Evolutionary conservation across 2,888 invertebrate species (phyloP), one percentile per base, ranked within the genome.

Genomic region (Anoplius nigerrimus): DNA sequence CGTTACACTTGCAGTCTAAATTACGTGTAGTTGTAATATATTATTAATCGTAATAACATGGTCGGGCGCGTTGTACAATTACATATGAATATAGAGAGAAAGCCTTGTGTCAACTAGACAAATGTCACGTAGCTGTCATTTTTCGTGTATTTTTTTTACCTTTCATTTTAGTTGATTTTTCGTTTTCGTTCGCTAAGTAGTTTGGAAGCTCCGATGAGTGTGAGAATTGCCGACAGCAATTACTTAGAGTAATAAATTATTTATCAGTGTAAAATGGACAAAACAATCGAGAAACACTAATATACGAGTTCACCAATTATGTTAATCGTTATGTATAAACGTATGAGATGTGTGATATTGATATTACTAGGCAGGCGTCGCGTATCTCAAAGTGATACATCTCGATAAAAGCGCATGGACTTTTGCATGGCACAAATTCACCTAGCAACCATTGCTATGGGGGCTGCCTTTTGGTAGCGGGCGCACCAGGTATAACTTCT

Each of bases 401-500:
- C 69, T 66, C 66, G 27, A 27, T 5, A 27, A 76, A 79, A 79
- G 79, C 79, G 77, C 77, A 75, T 73, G 77, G 74, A 76, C 74
- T 65, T 71, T 75, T 61, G 71, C 70, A 79, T 79, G 79, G 79
- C 79, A 79, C 79, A 64, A 74, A 75, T 83, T 78, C 74, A 79
- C 79, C 81, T 87, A 89, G 85, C 88, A 89, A 80, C 88, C 88
- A 74, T 89, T 89, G 79, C 84, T 89, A 81, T 80, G 87, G 52
- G 86, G 83, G 75, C 86, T 87, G 76, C 89, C 89, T 88, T 94
- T 93, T 60, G 97, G 97, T 88, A 99, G 92, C 77, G 99, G 95
- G 85, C 98, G 95, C 86, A 98, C 96, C 82, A 99, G 93, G 91
- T 97, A 99, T 69, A 99, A 92, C 90, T 98, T 98, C 91, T 99